Base-by-base conservation (phyloP, 2,888 invertebrate genomes). In the Xestia ashworthii region DNA sequence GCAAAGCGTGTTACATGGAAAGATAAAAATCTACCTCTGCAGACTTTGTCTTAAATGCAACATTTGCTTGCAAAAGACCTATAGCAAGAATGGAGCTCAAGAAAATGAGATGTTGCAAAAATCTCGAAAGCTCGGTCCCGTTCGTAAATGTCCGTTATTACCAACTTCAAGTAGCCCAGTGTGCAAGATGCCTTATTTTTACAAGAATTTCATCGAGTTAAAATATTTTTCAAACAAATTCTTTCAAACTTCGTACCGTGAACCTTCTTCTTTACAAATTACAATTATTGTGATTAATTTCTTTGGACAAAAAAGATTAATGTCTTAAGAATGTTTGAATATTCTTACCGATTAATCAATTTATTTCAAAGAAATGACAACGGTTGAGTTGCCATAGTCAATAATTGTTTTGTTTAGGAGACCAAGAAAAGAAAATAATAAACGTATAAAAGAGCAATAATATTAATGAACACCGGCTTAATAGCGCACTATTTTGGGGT, bases 171-270 rank as follows among this genome's bases (percentile, higher is more conserved):
- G 71, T 81, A 62, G 74, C 48, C 60, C 38, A 88, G 87, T 81
- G 67, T 81, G 84, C 67, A 88, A 67, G 64, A 60, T 58, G 58
- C 78, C 74, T 76, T 68, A 71, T 78, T 76, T 70, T 68, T 58
- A 71, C 19, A 50, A 50, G 64, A 73, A 86, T 72, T 79, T 78
- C 38, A 58, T 69, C 69, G 66, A 73, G 66, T 44, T 64, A 65
- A 64, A 66, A 76, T 80, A 78, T 78, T 50, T 71, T 32, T 60
- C 38, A 69, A 79, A 78, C 41, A 70, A 73, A 67, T 76, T 67
- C 55, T 60, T 65, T 46, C 5, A 25, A 38, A 46, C 53, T 72
- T 67, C 48, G 55, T 19, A 68, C 11, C 69, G 64, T 50, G 32
- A 67, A 66, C 44, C 50, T 73, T 62, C 19, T n/a, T 65, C 55